phyloP scores from a whole-genome alignment of 2,797 vertebrate genomes.

The Cryptoprocta ferox region DNA sequence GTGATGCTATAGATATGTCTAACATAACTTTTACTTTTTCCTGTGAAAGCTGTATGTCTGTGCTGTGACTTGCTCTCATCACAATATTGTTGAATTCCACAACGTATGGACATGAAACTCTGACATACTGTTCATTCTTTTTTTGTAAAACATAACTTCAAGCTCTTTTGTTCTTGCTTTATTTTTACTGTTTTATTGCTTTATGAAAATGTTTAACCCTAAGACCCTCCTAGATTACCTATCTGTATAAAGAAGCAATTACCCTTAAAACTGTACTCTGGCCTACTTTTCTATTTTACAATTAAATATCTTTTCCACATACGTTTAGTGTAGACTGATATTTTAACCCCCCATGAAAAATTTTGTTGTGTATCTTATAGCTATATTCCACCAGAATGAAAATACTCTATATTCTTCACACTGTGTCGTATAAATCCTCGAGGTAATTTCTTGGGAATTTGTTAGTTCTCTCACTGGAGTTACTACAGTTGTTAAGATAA shows the following conservation, averaged over 20 bases:
- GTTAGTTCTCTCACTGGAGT: background rate
- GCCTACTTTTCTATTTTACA: slow-evolving; percentile 91
- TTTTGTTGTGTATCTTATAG: slow-evolving; percentile 32
- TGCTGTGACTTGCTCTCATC: slow-evolving; percentile 76
- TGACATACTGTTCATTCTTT: slow-evolving; percentile 83
- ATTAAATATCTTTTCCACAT: slow-evolving; percentile 92
- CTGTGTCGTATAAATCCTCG: background rate
- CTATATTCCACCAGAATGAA: background rate
- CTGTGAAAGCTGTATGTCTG: slow-evolving; percentile 79
- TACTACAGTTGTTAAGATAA: background rate
- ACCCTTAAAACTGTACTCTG: slow-evolving; percentile 91
- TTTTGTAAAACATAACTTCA: slow-evolving; percentile 84
- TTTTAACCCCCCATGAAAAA: slow-evolving; percentile 61
- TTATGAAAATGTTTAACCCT: slow-evolving; percentile 88
- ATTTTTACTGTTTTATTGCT: slow-evolving; percentile 87
- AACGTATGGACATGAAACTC: slow-evolving; percentile 82
- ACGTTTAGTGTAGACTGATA: slow-evolving; percentile 76
- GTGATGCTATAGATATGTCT: slow-evolving; percentile 74
- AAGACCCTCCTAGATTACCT: slow-evolving; percentile 85
- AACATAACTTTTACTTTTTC: slow-evolving; percentile 77
- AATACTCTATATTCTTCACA: background rate
- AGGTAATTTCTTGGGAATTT: background rate
- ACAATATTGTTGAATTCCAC: slow-evolving; percentile 80
- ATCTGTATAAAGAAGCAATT: slow-evolving; percentile 87
- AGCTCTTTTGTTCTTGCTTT: slow-evolving; percentile 82